A percentile compares a stretch with the other conserved stretches of the same genome.
Conservation (phyloP, 23 tunicate genomes). For the Oikopleura vanhoeffeni region DNA sequence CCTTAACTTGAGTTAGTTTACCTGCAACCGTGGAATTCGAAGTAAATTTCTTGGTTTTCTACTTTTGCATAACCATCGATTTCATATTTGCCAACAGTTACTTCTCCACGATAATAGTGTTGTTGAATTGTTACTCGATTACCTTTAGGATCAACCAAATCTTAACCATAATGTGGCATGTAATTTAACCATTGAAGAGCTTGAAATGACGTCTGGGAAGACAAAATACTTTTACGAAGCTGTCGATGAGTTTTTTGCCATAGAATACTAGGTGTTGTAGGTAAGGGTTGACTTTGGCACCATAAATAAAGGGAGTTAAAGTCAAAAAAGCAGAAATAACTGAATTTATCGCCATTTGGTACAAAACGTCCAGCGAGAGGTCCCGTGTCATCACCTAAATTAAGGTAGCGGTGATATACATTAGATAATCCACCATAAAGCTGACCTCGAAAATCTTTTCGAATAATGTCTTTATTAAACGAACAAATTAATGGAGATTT, state of each 20-base stretch:
- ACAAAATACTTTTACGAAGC: neutral
- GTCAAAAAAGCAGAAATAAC: neutral
- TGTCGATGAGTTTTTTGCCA: neutral
- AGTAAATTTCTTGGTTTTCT: too few relatives aligned
- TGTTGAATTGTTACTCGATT: too few relatives aligned
- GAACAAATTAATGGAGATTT: too few relatives aligned
- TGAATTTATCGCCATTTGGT: neutral
- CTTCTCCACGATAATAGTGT: too few relatives aligned
- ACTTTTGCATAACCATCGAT: too few relatives aligned
- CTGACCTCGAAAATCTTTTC: too few relatives aligned
- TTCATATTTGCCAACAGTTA: too few relatives aligned
- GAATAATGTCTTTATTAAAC: too few relatives aligned
- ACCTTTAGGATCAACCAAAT: too few relatives aligned
- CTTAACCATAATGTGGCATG: too few relatives aligned
- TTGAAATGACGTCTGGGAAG: neutral
- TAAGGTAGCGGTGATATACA: neutral
- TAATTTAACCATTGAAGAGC: neutral
- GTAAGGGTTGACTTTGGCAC: neutral
- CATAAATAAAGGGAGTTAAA: neutral
- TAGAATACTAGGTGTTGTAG: neutral
- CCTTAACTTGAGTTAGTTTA: too few relatives aligned
- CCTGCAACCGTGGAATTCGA: too few relatives aligned
- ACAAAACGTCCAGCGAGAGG: neutral
- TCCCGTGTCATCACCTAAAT: neutral
- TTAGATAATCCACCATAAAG: neutral